Evolutionary conservation across 2,888 invertebrate genomes (phyloP), one percentile per base, ranked within the genome.

Genomic region (Andrena haemorrhoa): DNA sequence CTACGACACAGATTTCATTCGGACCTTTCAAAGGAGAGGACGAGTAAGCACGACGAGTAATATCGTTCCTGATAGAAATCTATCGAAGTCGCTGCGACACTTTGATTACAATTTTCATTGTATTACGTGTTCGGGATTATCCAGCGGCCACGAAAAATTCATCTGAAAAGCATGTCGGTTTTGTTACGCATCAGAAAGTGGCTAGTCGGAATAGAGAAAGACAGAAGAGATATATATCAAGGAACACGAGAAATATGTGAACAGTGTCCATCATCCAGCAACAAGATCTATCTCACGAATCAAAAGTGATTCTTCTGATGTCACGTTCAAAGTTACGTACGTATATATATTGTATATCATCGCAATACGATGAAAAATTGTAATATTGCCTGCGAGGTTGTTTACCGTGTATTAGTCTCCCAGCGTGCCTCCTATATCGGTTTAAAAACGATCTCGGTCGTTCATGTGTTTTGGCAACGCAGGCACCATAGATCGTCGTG

Each of bases 401-500:
- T 77, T 80, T 77, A 79, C 69, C 71, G 35, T 76, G 12, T 75
- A 8, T 68, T 75, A 81, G 26, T 41, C 65, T 70, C 51, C 76
- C 49, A 76, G 58, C 61, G 60, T 80, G 26, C 51, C 20, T 51
- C 20, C 31, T 56, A 56, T 23, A 23, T 60, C 20, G 41, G 31
- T 70, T 82, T 80, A 84, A 78, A 78, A 78, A 63, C 81, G 78
- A 80, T 86, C 78, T 85, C 85, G 71, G 29, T 86, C 76, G 51
- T 82, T 88, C 83, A 87, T 61, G 35, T 78, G 58, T 87, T 83
- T 84, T 78, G 85, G 74, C 79, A 83, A 76, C 75, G 53, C 70
- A 63, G 85, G 77, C 82, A 82, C 81, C 86, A 76, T 76, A 79
- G 79, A 78, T 77, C 82, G 85, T 58, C 83, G 78, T 79, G 75